A percentile compares a stretch with the other conserved stretches of the same genome.
phyloP scores from a whole-genome alignment of 2,888 invertebrate species.

The Drosophila rubida region DNA sequence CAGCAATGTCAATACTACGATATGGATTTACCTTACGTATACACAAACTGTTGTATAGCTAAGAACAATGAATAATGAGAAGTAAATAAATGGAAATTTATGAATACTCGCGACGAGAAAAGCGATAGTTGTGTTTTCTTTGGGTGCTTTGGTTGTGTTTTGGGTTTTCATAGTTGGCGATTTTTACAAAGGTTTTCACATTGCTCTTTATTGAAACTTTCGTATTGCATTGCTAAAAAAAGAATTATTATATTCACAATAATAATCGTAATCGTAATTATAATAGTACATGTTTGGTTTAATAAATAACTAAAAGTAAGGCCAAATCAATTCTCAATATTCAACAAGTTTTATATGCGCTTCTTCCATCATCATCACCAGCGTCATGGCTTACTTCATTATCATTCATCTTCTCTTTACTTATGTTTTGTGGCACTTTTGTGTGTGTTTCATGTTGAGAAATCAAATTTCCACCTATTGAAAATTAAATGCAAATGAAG shows the following conservation, averaged over 20 bases:
- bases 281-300: conserved; percentile 51
- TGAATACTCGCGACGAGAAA: conserved; percentile 76
- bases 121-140: conserved; percentile 20
- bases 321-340: conserved; percentile 63
- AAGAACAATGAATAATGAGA: conserved; percentile 53
- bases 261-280: conserved; percentile 55
- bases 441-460: conserved; percentile 49
- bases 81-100: conserved; percentile 73
- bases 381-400: conserved; percentile 27
- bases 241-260: conserved; percentile 52
- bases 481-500: conserved; percentile 73
- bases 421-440: conserved; percentile 63
- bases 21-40: conserved; percentile 41
- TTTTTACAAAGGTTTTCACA: conserved; percentile 51
- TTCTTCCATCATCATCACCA: conserved; percentile 8
- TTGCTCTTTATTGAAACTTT: conserved; percentile 71
- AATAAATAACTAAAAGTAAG: conserved; percentile 78
- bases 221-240: conserved; percentile 68
- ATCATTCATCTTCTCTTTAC: conserved; percentile 9
- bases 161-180: not conserved
- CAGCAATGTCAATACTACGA: conserved; percentile 50
- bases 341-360: conserved; percentile 36
- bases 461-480: conserved; percentile 55
- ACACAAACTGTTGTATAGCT: conserved; percentile 49
- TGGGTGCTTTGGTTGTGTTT: not conserved